Conservation (phyloP, 2,888 invertebrate species). For the Oscheius sp. region DNA sequence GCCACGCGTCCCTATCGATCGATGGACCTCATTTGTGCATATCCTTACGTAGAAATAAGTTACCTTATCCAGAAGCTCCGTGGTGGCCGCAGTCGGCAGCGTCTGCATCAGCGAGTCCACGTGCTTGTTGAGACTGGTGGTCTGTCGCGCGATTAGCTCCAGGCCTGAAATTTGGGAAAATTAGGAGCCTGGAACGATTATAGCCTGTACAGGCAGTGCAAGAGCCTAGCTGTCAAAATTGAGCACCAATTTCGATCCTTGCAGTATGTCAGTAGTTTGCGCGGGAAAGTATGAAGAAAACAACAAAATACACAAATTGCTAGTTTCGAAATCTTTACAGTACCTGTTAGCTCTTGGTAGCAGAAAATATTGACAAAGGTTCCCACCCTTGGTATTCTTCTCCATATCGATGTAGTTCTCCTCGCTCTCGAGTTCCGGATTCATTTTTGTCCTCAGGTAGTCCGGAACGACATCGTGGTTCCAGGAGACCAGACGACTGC, state of each 20-base stretch:
- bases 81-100: constrained; percentile 37
- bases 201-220: not conserved
- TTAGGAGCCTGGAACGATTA: not conserved
- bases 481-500: constrained; percentile 62
- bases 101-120: constrained; percentile 54
- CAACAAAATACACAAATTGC: no score
- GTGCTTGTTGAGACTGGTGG: constrained; percentile 61
- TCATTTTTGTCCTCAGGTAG: constrained; percentile 58
- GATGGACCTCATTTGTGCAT: not conserved
- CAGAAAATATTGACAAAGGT: no score
- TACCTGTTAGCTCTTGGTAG: no score
- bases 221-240: no score
- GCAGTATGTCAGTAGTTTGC: no score
- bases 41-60: not conserved
- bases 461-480: constrained; percentile 70
- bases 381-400: constrained; percentile 33
- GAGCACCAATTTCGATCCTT: no score
- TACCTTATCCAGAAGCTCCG: constrained; percentile 45
- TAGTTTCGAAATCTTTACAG: no score
- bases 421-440: constrained; percentile 52
- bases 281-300: no score
- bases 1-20: not conserved
- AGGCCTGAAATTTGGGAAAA: constrained; percentile 6
- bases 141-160: constrained; percentile 47
- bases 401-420: constrained; percentile 45